Conservation (phyloP, 2,113 vertebrate species). For the Syrrhaptes paradoxus region DNA sequence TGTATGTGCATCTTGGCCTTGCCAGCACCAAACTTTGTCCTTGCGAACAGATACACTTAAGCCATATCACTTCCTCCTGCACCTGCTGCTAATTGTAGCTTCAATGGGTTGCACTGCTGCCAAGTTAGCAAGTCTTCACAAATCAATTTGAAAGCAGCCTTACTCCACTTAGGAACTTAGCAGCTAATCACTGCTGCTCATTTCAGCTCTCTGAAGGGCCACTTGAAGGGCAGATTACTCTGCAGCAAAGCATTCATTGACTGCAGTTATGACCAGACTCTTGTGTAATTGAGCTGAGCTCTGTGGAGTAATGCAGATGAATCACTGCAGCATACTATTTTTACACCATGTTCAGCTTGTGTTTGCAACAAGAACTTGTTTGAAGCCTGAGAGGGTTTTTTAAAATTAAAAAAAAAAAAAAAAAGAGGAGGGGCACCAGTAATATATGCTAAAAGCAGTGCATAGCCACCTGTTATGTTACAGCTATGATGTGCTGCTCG, state of each 20-base stretch:
- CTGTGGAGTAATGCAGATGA: conserved; percentile 57
- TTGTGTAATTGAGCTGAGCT: conserved; percentile 60
- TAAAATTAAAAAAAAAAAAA: background rate
- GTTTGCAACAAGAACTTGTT: conserved; percentile 33
- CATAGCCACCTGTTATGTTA: background rate
- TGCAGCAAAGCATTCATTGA: conserved; percentile 63
- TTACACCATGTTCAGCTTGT: conserved; percentile 19
- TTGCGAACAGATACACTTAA: conserved; percentile 23
- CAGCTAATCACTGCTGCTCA: conserved; percentile 67
- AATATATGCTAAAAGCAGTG: background rate
- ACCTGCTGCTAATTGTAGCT: conserved; percentile 67
- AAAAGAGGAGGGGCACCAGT: background rate
- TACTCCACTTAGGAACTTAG: conserved; percentile 65
- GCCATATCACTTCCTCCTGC: conserved; percentile 35
- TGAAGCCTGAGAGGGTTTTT: background rate
- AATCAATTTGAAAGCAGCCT: conserved; percentile 67
- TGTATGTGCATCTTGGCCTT: background rate
- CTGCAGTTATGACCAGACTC: conserved; percentile 57
- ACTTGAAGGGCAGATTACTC: conserved; percentile 69
- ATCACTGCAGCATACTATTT: conserved; percentile 58
- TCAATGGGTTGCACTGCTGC: conserved; percentile 60
- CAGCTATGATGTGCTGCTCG: background rate
- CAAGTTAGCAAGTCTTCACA: conserved; percentile 68
- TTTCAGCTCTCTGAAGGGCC: conserved; percentile 64
- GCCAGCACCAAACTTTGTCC: conserved; percentile 22